Evolutionary conservation across 2,888 invertebrate species (phyloP).

Genomic region (Drymonia ruficornis): DNA sequence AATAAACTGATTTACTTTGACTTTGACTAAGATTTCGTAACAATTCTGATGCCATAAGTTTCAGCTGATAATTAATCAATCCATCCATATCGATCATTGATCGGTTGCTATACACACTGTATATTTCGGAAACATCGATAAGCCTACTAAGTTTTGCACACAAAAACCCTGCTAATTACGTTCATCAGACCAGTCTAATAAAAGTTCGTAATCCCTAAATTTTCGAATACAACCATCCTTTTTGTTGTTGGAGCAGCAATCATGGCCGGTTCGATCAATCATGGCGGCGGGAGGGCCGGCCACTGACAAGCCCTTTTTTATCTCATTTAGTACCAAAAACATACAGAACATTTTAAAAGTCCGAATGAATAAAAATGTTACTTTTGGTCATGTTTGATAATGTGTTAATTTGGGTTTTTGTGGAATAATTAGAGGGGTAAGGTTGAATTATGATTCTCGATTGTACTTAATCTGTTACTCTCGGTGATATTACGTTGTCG

Average conservation of each 20-base stretch:
- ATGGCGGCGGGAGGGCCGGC: conserved; percentile 22
- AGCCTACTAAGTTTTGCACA: neutral
- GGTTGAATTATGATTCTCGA: too few species aligned
- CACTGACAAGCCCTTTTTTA: conserved; percentile 33
- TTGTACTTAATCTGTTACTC: too few species aligned
- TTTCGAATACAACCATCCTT: conserved; percentile 14
- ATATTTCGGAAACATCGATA: neutral
- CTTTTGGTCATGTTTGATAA: conserved; percentile 11
- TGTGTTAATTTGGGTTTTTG: neutral
- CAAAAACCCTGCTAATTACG: conserved; percentile 3
- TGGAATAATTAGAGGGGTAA: too few species aligned
- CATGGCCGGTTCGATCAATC: conserved; percentile 35
- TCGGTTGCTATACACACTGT: too few species aligned
- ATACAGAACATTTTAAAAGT: conserved; percentile 13
- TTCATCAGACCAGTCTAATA: neutral
- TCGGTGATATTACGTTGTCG: too few species aligned
- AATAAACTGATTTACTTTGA: too few species aligned
- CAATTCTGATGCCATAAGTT: too few species aligned
- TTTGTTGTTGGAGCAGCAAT: conserved; percentile 33
- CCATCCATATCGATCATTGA: too few species aligned
- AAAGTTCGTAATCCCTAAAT: conserved; percentile 5
- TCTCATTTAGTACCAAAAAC: conserved; percentile 27
- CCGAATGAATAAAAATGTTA: conserved; percentile 14
- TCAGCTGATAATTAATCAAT: too few species aligned
- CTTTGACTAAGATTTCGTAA: too few species aligned